Evolutionary conservation across 2,888 invertebrate species (phyloP), one percentile per base, ranked within the genome.

Genomic region (Microctonus hyperodae): DNA sequence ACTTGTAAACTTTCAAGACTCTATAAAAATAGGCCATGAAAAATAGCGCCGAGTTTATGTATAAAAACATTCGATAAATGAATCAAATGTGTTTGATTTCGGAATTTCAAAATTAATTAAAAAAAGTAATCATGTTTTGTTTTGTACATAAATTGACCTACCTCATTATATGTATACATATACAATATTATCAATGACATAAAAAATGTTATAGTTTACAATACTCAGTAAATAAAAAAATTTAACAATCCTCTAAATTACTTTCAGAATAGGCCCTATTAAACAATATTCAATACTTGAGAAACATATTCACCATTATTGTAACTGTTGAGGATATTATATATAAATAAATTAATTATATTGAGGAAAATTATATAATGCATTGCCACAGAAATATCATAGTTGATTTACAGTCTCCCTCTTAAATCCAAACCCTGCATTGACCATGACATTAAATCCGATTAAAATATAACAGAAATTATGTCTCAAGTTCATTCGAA

Each of bases 251-350:
- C 63, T 44, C 44, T 16, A 16, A 16, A 44, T 44, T 68, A 65
- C 71, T 74, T 75, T 74, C 77, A 78, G 76, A 77, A 78, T 78
- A 79, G 79, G 77, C 76, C 76, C n/a, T 75, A 72, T 69, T 69
- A 35, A 62, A 25, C 10, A n/a, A 48, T 20, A 28, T 13, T 48
- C n/a, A 59, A 51, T 20, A 40, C 10, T 48, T 56, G 22, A 25
- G 20, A 33, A 33, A 67, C 57, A 62, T 68, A 62, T 40, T 10
- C n/a, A 44, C 28, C 11, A 59, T n/a, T 25, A 9, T 59, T 28
- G 31, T 20, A 59, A 25, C n/a, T 44, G 20, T 48, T 28, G 1
- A 62, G 25, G 51, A n/a, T n/a, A 69, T 67, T 50, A 64, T 35
- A 65, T 55, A 58, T 64, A 51, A 56, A 68, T 40, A 35, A 72